Evolutionary conservation across 2,797 vertebrate genomes (phyloP), one percentile per base, ranked within the genome.

Genomic region (Urocyon cinereoargenteus): DNA sequence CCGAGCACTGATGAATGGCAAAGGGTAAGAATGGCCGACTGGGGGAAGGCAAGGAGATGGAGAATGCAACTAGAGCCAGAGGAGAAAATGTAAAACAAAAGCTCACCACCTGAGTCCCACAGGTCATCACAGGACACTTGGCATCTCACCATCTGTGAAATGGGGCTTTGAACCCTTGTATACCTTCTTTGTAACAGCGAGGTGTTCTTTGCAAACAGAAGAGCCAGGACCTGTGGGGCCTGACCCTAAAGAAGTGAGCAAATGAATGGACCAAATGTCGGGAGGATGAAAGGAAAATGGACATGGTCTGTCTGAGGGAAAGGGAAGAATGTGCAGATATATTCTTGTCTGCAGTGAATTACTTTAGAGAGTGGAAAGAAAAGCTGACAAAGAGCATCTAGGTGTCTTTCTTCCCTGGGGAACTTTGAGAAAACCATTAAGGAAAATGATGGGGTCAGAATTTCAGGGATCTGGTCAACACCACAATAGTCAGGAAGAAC

Each of bases 11-110:
- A 51, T 81, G 22, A 90, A 55, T n/a, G 19, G 18, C 19, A 1
- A 31, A 45, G 1, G 1, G 13, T 68, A 2, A 13, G 21, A 83
- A 2, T 10, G 59, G 15, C 28, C 15, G 2, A 2, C 5, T 9
- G 31, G 10, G 22, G 15, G 6, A 34, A n/a, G 5, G 21, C 24
- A 64, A 62, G 36, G 40, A 90, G 31, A 45, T 34, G 9, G 28
- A 73, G 73, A 61, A 51, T 2, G 57, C 31, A 28, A n/a, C 6
- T 21, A 24, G 66, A 31, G 40, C 40, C 13, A 10, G 16, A 55
- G 11, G 4, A n/a, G 34, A 90, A 2, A 2, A 15, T 16, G 2
- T 28, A 6, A 57, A 88, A 64, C 31, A 24, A 24, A 86, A 79
- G 8, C 9, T 78, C 53, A 31, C 26, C n/a, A 16, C 34, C n/a